Conservation (phyloP, 2,888 invertebrate species). For the Lasioglossum pauxillum region DNA sequence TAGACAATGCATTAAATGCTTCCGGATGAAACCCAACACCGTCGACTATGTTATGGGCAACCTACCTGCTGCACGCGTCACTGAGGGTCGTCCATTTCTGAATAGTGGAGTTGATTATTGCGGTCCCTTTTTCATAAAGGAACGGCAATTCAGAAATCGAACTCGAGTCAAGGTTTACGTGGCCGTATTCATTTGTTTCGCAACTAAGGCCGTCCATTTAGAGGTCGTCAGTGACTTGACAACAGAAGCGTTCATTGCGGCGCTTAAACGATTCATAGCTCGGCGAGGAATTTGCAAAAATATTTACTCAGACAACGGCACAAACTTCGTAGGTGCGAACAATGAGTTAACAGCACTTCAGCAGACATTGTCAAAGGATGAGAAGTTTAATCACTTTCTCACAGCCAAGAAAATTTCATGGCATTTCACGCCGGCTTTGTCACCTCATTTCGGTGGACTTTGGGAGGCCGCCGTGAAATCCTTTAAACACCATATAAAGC, state of each 20-base stretch:
- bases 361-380: too few species aligned
- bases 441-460: not conserved
- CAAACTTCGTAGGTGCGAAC: not conserved
- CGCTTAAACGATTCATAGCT: too few species aligned
- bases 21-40: not conserved
- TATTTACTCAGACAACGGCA: too few species aligned
- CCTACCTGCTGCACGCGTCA: not conserved
- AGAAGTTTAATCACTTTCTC: not conserved
- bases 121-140: not conserved
- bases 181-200: not conserved
- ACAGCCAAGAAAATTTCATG: accelerated
- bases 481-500: not conserved
- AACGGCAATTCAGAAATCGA: not conserved
- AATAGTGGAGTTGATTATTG: not conserved
- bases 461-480: not conserved
- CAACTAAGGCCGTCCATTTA: not conserved
- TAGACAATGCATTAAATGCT: constrained; percentile 2
- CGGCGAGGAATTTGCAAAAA: too few species aligned
- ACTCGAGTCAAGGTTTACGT: not conserved
- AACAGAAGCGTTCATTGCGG: too few species aligned
- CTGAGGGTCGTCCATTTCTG: not conserved
- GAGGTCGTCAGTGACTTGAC: not conserved
- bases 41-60: not conserved
- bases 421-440: not conserved
- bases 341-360: not conserved